Base-by-base conservation (phyloP, 2,797 vertebrate species). In the Bradypus variegatus region DNA sequence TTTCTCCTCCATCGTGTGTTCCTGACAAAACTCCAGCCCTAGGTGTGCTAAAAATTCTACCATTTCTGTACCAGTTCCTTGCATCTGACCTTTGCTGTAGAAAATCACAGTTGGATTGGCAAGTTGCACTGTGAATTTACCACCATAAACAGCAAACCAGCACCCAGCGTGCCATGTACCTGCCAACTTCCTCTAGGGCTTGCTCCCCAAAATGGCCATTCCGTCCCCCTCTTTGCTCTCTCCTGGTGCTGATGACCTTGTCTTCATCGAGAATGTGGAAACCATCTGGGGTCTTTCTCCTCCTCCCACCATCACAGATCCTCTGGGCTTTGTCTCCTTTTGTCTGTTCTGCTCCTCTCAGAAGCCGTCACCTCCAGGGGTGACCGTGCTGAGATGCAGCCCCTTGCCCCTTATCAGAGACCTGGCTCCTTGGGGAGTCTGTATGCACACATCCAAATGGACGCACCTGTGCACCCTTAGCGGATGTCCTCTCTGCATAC, bases 381-480 rank as follows among this genome's bases (percentile, higher is more conserved):
- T 50, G 10, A 50, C 50, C 50, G 3, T 0, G 23, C 4, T 0
- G 62, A 14, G 38, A 11, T 41, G 50, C 36, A 5, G 50, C 3
- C 31, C 29, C 45, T 64, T 33, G 18, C 4, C 64, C 60, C 21
- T 33, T n/a, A 19, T n/a, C 76, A 6, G 91, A 58, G 27, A 67
- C 3, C 3, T 10, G 23, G 48, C 8, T 48, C 50, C 58, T 33
- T 15, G 25, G n/a, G 48, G 1, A 41, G 2, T 18, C 7, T n/a
- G 53, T 4, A 0, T 1, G 15, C 15, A 23, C 25, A 6, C 14
- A 0, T 27, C 48, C 11, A 1, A 14, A 0, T 21, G 33, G 14
- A 14, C 33, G 36, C 45, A 11, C 6, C 10, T 0, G 1, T 5
- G 2, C 12, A 4, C 25, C 6, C 14, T 50, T 6, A 38, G 29